A percentile compares a stretch with the other conserved stretches of the same genome.
phyloP scores from a whole-genome alignment of 2,888 invertebrate genomes.

The Netelia virgata region DNA sequence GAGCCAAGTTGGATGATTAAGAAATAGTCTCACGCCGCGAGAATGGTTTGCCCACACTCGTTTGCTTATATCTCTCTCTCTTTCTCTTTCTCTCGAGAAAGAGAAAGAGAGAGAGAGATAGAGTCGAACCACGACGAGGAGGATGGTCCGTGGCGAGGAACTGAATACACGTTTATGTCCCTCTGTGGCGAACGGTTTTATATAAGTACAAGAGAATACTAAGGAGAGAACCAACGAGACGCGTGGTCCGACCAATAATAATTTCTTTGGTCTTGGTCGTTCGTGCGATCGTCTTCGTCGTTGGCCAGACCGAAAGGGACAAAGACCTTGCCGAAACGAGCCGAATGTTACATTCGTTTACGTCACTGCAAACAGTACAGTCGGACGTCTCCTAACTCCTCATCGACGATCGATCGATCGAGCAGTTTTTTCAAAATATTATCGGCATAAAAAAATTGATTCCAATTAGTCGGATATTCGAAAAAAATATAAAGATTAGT shows the following conservation, averaged over 20 bases:
- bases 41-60: constrained; percentile 45
- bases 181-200: constrained; percentile 48
- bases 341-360: constrained; percentile 50
- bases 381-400: background rate
- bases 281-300: constrained; percentile 36
- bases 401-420: background rate
- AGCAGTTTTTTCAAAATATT: too few species aligned
- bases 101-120: background rate
- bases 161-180: constrained; percentile 16
- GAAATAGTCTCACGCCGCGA: constrained; percentile 60
- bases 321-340: constrained; percentile 66
- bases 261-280: constrained; percentile 55
- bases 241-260: constrained; percentile 58
- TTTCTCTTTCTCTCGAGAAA: too few species aligned
- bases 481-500: too few species aligned
- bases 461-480: too few species aligned
- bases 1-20: constrained; percentile 50
- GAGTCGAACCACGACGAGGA: constrained; percentile 41
- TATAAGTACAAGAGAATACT: background rate
- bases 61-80: background rate
- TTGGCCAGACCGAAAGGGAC: constrained; percentile 49
- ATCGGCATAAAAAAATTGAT: too few species aligned
- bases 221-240: constrained; percentile 34
- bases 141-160: constrained; percentile 24
- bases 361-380: constrained; percentile 31